phyloP scores from a whole-genome alignment of 1,140 invertebrate genomes.

The Brachionus koreanus region DNA sequence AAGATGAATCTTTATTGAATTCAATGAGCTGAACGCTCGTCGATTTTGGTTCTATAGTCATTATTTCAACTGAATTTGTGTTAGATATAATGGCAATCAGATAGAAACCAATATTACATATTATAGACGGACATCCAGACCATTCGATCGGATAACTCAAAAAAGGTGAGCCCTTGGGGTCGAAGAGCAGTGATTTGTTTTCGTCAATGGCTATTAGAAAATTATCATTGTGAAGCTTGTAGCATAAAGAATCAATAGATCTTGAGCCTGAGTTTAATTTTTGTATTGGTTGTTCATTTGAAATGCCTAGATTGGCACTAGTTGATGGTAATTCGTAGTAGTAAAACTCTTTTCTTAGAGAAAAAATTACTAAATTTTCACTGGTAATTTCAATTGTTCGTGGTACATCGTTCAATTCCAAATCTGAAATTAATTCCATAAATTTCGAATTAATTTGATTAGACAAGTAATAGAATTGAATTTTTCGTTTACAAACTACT shows the following conservation, averaged over 20 bases:
- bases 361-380: constrained; percentile 32
- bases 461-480: constrained; percentile 39
- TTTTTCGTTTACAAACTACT: background rate
- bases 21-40: constrained; percentile 25
- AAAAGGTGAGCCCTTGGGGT: background rate
- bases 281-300: background rate
- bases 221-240: constrained; percentile 22
- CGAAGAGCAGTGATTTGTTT: constrained; percentile 9
- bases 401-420: constrained; percentile 32
- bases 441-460: constrained; percentile 34
- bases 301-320: background rate
- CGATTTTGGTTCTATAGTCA: background rate
- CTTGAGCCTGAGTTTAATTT: constrained; percentile 14
- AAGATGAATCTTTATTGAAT: background rate
- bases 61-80: constrained; percentile 14
- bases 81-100: background rate
- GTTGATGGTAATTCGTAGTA: constrained; percentile 31
- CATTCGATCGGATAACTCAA: constrained; percentile 12
- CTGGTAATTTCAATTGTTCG: constrained; percentile 4
- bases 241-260: constrained; percentile 4
- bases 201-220: constrained; percentile 33
- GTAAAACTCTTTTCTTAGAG: constrained; percentile 39
- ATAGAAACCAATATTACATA: constrained; percentile 22
- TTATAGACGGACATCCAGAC: constrained; percentile 4
- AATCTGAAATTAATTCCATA: constrained; percentile 36